These are phyloP conservation scores for Potamilus streckersoni DNA, from an alignment of 1,140 invertebrate species.

Conservation along the genomic window DNA sequence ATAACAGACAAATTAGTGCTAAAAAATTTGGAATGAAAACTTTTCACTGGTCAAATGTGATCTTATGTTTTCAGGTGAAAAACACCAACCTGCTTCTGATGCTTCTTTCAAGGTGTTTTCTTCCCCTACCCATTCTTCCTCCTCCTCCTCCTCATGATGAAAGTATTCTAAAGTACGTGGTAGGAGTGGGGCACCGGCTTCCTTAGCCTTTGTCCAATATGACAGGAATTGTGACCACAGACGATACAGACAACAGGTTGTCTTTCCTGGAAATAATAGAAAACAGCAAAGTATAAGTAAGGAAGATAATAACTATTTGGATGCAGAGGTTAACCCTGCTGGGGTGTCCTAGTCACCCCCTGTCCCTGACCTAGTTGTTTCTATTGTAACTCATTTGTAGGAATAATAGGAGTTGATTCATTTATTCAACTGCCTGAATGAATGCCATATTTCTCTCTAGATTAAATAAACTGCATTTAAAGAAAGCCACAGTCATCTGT, in stretches of 20 bases:
- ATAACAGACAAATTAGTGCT: too few species aligned
- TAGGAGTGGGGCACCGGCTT: slow-evolving; percentile 41
- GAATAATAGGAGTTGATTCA: too few species aligned
- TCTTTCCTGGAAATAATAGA: slow-evolving; percentile 60
- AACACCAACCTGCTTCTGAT: too few species aligned
- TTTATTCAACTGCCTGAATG: background rate
- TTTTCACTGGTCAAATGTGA: too few species aligned
- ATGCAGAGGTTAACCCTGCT: too few species aligned
- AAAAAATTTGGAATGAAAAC: too few species aligned
- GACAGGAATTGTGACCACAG: slow-evolving; percentile 55
- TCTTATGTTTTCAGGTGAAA: too few species aligned
- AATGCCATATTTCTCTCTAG: background rate
- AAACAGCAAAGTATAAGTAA: slow-evolving; percentile 12
- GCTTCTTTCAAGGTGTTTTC: background rate
- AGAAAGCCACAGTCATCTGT: background rate
- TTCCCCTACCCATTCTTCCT: background rate
- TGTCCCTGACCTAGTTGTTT: too few species aligned
- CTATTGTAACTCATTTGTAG: too few species aligned
- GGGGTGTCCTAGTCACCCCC: too few species aligned
- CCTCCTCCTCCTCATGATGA: slow-evolving; percentile 25
- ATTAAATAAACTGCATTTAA: background rate
- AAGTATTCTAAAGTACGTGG: slow-evolving; percentile 36
- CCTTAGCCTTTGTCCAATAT: slow-evolving; percentile 55
- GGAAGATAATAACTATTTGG: too few species aligned
- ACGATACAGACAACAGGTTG: slow-evolving; percentile 63